Evolutionary conservation across 35 echinoderm and acorn worm genomes (phyloP).

Genomic region (Chiridota heheva): DNA sequence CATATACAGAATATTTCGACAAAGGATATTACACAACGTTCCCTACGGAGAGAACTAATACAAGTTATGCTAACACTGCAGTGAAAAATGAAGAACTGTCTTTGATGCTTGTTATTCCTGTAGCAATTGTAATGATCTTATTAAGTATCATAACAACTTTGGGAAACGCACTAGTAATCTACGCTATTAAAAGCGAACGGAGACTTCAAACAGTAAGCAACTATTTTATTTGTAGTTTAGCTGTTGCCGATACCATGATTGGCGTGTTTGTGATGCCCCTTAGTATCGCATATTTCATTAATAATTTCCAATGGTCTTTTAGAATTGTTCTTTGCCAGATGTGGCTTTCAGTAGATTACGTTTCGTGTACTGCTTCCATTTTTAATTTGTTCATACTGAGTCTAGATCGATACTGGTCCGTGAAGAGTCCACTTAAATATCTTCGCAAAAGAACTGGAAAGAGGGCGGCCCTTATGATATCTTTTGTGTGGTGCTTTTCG

Average conservation of each 20-base stretch:
- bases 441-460: slow-evolving; percentile 84
- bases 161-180: slow-evolving; percentile 87
- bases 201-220: slow-evolving; percentile 93
- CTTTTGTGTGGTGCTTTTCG: slow-evolving; percentile 68
- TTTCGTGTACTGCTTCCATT: slow-evolving; percentile 95
- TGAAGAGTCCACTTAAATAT: slow-evolving; percentile 89
- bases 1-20: no score
- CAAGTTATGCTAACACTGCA: no score
- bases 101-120: no score
- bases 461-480: slow-evolving; percentile 88
- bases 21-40: no score
- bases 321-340: slow-evolving; percentile 79
- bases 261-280: slow-evolving; percentile 91
- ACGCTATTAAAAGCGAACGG: slow-evolving; percentile 85
- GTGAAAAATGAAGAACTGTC: no score
- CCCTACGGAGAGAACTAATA: no score
- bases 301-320: slow-evolving; percentile 63
- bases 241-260: slow-evolving; percentile 89
- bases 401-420: slow-evolving; percentile 96
- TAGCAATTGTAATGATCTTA: slow-evolving; percentile 71
- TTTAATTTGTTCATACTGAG: slow-evolving; percentile 93
- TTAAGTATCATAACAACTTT: slow-evolving; percentile 79
- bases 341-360: slow-evolving; percentile 92
- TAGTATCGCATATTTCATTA: slow-evolving; percentile 82
- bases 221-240: slow-evolving; percentile 91